Evolutionary conservation across 2,113 vertebrate genomes (phyloP), one percentile per base, ranked within the genome.

Genomic region (Ailurus styani): DNA sequence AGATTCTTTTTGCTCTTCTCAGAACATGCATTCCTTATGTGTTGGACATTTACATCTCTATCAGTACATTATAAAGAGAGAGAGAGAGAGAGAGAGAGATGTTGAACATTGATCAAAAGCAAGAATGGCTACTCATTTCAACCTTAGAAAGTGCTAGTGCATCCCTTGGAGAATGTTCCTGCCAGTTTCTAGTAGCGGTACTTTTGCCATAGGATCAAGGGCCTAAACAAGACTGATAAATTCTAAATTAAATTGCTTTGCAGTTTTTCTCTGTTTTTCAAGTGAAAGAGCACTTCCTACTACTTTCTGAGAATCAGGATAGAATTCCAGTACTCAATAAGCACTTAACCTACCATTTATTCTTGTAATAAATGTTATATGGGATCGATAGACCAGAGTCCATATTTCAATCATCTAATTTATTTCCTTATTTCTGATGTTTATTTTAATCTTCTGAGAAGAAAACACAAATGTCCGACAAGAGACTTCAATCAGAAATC

Each of bases 251-350:
- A 85, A 75, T 62, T 95, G 40, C 9, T 95, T 84, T 77, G 10
- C 34, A 64, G 11, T 73, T 86, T 81, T 90, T 62, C n/a, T 75
- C 79, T 55, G 20, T 31, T 34, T 86, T 92, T 70, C 20, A 79
- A 45, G 23, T 90, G 45, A 82, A 90, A 70, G 31, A 68, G 42
- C 45, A 68, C 66, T 70, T 82, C 45, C 37, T 77, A 47, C 11
- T 62, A 85, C 70, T 94, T 92, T 66, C 66, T 70, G 10, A 42
- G 77, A 87, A 93, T 90, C 47, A 95, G 47, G n/a, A 97, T 57
- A 97, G 87, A 84, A 97, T 96, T 93, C 23, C 54, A 84, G 47
- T 75, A 87, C 15, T 89, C 54, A 93, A 23, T 23, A 91, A 87
- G 42, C 25, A 70, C n/a, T 96, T 81, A 88, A 42, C 42, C 25